These are phyloP conservation scores for Dryococelus australis DNA, from an alignment of 2,888 invertebrate genomes.

Conservation along the genomic window DNA sequence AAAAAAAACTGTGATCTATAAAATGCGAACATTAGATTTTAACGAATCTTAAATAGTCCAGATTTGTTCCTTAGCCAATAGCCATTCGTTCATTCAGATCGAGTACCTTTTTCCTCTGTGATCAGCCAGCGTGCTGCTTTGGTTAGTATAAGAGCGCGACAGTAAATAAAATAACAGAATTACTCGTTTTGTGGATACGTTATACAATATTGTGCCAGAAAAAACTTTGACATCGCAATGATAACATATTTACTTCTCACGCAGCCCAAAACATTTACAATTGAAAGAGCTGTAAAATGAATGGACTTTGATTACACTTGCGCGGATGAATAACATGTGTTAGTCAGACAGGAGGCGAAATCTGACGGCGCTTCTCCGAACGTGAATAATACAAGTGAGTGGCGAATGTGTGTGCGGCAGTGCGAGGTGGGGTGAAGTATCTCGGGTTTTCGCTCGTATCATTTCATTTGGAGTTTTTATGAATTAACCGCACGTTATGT, in stretches of 20 bases:
- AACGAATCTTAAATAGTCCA: no score
- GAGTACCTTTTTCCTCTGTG: no score
- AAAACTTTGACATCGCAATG: no score
- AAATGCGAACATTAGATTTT: no score
- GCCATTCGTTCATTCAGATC: no score
- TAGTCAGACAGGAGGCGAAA: constrained; percentile 3
- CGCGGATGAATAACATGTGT: constrained; percentile 3
- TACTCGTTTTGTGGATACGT: neutral
- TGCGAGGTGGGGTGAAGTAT: neutral
- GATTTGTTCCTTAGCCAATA: no score
- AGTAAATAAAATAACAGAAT: neutral
- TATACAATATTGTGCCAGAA: neutral
- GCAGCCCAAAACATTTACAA: neutral
- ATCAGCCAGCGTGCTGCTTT: neutral
- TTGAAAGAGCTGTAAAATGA: neutral
- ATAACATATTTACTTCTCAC: neutral
- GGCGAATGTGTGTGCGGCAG: neutral
- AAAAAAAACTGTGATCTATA: no score
- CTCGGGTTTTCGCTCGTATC: neutral
- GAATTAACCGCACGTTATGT: neutral
- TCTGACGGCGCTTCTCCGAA: neutral
- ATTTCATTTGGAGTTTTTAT: neutral
- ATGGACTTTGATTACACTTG: neutral
- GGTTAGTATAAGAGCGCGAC: neutral
- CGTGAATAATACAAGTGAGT: neutral